Evolutionary conservation across 2,888 invertebrate species (phyloP), one percentile per base, ranked within the genome.

Genomic region (Yponomeuta malinellus): DNA sequence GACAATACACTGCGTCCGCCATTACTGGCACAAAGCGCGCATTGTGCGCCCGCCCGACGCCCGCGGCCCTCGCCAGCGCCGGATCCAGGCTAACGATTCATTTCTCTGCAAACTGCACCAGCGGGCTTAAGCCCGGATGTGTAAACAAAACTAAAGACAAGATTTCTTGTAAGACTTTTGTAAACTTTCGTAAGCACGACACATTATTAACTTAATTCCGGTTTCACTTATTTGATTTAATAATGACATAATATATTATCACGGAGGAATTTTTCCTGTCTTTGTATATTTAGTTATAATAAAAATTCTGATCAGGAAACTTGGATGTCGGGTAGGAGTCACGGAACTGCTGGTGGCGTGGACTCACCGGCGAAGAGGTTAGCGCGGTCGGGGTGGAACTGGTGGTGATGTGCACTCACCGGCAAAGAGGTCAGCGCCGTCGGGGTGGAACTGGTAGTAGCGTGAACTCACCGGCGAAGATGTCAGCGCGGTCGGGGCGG

Each of bases 391-490:
- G 48, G 33, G 63, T 12, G 23, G 37, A 37, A 37, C 37, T 37
- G 37, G 37, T 37, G 37, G 37, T 37, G 37, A 1, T 5, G 37
- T 37, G 37, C 4, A 37, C 37, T 37, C 37, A 37, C 37, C 37
- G 2, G 37, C 37, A 5, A 37, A 23, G 15, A 68, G 37, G 59
- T 52, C 23, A 6, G 31, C 37, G 31, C 23, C 9, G 15, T 10
- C 48, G 23, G 48, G 33, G 63, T 12, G 94, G 81, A 43, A 8
- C 8, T 8, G 43, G 43, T 43, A 6, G 43, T 43, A 6, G 48
- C 6, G 43, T 43, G 43, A 1, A 75, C 79, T 78, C 71, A 95
- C 96, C 96, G 79, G 96, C 95, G 78, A 96, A 96, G 89, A 95
- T 95, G 81, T 95, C 94, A 10, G 95, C 95, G 74, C 95, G 85